A percentile compares a stretch with the other conserved stretches of the same genome.
These are phyloP conservation scores for Erebia palarica DNA, from an alignment of 2,888 invertebrate genomes.

Conservation along the genomic window DNA sequence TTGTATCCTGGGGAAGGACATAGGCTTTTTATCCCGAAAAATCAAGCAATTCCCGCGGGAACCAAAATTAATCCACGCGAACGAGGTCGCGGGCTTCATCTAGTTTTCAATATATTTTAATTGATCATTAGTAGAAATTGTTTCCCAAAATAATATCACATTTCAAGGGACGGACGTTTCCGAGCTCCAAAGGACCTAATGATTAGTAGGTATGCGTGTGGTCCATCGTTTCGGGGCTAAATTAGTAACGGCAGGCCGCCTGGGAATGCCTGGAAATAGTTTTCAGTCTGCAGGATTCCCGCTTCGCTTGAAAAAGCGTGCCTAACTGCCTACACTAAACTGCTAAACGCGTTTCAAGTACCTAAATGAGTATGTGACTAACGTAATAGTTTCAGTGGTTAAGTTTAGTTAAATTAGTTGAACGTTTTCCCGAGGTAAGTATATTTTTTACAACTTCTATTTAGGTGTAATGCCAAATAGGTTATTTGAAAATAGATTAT, in stretches of 20 bases:
- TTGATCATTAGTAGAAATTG: slow-evolving; percentile 31
- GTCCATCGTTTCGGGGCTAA: slow-evolving; percentile 37
- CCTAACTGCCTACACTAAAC: slow-evolving; percentile 23
- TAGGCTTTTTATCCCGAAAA: too few relatives aligned
- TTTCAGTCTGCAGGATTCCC: slow-evolving; percentile 50
- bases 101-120: background rate
- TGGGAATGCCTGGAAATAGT: slow-evolving; percentile 50
- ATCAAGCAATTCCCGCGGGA: too few relatives aligned
- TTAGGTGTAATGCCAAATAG: background rate
- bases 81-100: background rate
- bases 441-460: background rate
- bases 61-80: too few relatives aligned
- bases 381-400: slow-evolving; percentile 8
- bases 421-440: background rate
- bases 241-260: slow-evolving; percentile 49
- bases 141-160: slow-evolving; percentile 29
- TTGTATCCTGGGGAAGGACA: too few relatives aligned
- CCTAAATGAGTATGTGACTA: background rate
- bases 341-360: slow-evolving; percentile 22
- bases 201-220: slow-evolving; percentile 36
- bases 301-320: slow-evolving; percentile 27
- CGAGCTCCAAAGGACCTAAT: slow-evolving; percentile 15
- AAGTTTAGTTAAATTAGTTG: slow-evolving; percentile 14
- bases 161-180: slow-evolving; percentile 29
- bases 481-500: too few relatives aligned